A percentile compares a stretch with the other conserved stretches of the same genome.
Conservation (phyloP, 2,113 vertebrate species). For the Chunga burmeisteri region DNA sequence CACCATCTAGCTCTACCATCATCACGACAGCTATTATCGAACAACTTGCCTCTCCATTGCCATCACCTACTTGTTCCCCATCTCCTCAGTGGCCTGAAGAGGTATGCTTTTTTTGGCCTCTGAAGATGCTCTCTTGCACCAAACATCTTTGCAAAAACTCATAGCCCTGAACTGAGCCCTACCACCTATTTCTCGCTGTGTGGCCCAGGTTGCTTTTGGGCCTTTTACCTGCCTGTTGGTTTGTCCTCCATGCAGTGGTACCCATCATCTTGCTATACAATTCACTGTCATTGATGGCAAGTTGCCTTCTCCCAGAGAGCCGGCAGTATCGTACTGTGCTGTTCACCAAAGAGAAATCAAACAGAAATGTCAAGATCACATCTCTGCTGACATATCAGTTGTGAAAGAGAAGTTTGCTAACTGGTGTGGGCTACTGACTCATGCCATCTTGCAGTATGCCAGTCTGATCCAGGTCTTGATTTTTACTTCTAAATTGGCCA, state of each 20-base stretch:
- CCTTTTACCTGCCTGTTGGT: not conserved
- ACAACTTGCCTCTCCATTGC: not conserved
- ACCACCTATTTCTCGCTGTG: not conserved
- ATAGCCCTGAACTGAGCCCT: not conserved
- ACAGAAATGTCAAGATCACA: not conserved
- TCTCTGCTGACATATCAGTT: not conserved
- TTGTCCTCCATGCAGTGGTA: not conserved
- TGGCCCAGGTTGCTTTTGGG: not conserved
- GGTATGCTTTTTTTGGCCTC: not conserved
- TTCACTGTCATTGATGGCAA: rapidly evolving
- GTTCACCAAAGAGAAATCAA: not conserved
- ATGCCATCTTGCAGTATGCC: not conserved
- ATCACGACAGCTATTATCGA: not conserved
- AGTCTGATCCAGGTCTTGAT: not conserved
- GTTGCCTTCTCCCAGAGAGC: rapidly evolving
- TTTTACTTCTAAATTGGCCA: not conserved
- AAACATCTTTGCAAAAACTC: not conserved
- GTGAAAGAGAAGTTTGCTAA: not conserved
- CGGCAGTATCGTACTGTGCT: rapidly evolving
- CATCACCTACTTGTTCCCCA: not conserved
- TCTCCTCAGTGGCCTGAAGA: not conserved
- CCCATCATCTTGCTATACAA: not conserved
- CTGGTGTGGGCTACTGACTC: not conserved
- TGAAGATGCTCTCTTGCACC: not conserved
- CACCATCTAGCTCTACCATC: not conserved